Evolutionary conservation across 2,888 invertebrate genomes (phyloP).

Genomic region (Seladonia tumulorum): DNA sequence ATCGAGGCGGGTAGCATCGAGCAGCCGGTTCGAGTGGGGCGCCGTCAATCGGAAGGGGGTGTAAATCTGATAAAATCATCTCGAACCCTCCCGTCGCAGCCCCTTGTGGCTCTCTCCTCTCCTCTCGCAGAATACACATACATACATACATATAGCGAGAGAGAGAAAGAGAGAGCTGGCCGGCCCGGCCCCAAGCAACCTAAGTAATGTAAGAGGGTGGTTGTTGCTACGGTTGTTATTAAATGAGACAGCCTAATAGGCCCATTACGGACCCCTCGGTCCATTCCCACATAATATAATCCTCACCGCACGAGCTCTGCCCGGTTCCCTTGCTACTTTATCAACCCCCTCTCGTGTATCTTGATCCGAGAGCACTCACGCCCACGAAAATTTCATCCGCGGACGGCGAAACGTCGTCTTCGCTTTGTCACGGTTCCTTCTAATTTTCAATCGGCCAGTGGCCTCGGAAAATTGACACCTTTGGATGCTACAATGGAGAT

Average conservation of each 20-base stretch:
- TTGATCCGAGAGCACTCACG: conserved; percentile 69
- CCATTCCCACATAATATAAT: conserved; percentile 83
- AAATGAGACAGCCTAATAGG: conserved; percentile 85
- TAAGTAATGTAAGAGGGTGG: conserved; percentile 82
- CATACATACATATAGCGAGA: conserved; percentile 64
- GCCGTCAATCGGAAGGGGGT: conserved; percentile 72
- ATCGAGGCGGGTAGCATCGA: conserved; percentile 66
- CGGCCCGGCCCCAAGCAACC: conserved; percentile 76
- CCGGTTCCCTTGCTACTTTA: conserved; percentile 64
- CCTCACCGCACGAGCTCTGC: conserved; percentile 78
- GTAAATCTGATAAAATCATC: conserved; percentile 84
- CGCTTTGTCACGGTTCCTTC: background rate
- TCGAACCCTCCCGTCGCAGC: conserved; percentile 75
- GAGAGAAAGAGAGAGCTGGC: conserved; percentile 46
- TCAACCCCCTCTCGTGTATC: conserved; percentile 65
- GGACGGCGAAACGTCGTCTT: conserved; percentile 35
- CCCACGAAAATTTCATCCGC: conserved; percentile 62
- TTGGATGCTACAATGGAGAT: background rate
- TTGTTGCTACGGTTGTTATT: conserved; percentile 83
- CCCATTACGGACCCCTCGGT: conserved; percentile 82
- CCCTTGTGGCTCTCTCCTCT: conserved; percentile 63
- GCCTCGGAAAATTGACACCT: background rate
- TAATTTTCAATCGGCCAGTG: background rate
- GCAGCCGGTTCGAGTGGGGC: conserved; percentile 51
- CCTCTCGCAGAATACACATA: conserved; percentile 75